Evolutionary conservation across 2,888 invertebrate species (phyloP).

Genomic region (Napeogenes sylphis): DNA sequence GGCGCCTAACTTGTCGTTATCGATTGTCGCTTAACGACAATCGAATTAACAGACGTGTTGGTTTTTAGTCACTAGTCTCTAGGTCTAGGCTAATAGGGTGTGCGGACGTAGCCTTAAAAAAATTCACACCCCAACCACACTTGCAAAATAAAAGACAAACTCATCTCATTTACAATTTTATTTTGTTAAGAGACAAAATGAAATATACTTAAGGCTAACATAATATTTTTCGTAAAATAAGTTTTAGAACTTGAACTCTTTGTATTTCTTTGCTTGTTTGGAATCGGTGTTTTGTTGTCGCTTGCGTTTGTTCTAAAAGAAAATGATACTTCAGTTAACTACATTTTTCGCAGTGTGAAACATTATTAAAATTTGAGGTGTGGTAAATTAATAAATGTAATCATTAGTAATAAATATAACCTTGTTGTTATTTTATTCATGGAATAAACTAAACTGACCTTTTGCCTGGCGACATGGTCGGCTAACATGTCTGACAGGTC

Average conservation of each 20-base stretch:
- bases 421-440: too few species aligned
- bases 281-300: constrained; percentile 93
- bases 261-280: constrained; percentile 97
- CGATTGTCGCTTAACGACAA: too few species aligned
- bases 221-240: constrained; percentile 9
- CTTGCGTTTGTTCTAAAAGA: constrained; percentile 92
- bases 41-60: too few species aligned
- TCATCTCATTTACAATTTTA: not conserved
- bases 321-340: not conserved
- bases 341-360: constrained; percentile 9
- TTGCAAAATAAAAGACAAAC: too few species aligned
- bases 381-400: not conserved
- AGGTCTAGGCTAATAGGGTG: too few species aligned
- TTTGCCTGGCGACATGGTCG: constrained; percentile 97
- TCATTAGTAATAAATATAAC: too few species aligned
- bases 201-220: not conserved
- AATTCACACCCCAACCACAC: too few species aligned
- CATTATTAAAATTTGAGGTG: constrained; percentile 18
- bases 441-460: constrained; percentile 71
- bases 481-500: constrained; percentile 99
- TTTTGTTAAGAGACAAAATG: not conserved
- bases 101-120: too few species aligned
- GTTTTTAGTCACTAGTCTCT: too few species aligned
- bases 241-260: constrained; percentile 95
- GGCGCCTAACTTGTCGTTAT: too few species aligned